Evolutionary conservation across 2,888 invertebrate species (phyloP).

Genomic region (Melanchra persicariae): DNA sequence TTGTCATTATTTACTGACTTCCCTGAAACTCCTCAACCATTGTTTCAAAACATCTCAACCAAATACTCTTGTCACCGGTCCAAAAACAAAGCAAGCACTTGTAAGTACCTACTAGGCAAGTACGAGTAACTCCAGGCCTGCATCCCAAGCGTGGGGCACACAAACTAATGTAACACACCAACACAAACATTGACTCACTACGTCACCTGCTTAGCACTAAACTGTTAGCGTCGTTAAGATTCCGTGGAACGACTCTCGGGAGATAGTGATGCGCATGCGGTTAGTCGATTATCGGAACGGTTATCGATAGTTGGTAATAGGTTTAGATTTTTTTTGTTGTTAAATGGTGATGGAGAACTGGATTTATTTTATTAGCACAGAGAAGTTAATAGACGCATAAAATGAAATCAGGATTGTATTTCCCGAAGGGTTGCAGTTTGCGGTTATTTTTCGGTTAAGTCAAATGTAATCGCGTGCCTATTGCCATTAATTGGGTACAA

Average conservation of each 20-base stretch:
- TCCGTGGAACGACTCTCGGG: constrained; percentile 61
- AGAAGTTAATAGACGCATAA: neutral
- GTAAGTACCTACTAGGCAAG: constrained; percentile 21
- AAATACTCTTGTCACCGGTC: constrained; percentile 32
- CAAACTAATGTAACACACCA: constrained; percentile 66
- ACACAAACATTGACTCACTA: constrained; percentile 69
- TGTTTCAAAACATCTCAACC: constrained; percentile 36
- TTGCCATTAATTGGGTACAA: too few species aligned
- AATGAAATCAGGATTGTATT: too few species aligned
- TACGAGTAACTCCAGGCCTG: constrained; percentile 4
- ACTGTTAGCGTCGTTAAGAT: constrained; percentile 80
- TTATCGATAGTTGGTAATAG: constrained; percentile 42
- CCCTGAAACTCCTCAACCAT: constrained; percentile 6
- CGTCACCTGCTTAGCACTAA: constrained; percentile 72
- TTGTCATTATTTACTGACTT: neutral
- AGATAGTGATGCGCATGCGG: constrained; percentile 55
- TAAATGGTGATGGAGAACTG: rapidly evolving
- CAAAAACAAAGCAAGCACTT: constrained; percentile 42
- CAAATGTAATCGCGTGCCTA: too few species aligned
- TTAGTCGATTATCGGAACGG: constrained; percentile 28
- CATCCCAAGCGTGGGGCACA: constrained; percentile 54
- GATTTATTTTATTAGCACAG: neutral
- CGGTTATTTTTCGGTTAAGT: too few species aligned
- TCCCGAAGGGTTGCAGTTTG: too few species aligned
- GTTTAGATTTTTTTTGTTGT: constrained; percentile 8